Conservation (phyloP, 1,140 invertebrate genomes). For the Sarcophaga peregrina region DNA sequence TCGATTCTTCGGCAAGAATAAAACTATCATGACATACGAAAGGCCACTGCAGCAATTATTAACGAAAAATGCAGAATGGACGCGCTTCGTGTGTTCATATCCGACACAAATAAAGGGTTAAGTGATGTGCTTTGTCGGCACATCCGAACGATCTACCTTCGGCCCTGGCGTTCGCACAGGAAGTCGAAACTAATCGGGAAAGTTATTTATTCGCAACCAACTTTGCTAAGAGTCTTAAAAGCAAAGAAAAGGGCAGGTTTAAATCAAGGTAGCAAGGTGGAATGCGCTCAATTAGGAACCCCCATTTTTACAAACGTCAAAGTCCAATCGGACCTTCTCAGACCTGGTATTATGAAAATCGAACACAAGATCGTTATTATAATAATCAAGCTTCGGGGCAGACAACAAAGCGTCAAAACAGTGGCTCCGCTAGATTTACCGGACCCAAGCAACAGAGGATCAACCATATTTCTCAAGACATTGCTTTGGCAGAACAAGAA, state of each 20-base stretch:
- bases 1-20: constrained; percentile 28
- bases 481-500: constrained; percentile 1
- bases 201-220: not conserved
- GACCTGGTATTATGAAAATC: not conserved
- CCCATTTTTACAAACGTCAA: not conserved
- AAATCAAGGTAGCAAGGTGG: not conserved
- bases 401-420: not conserved
- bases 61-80: constrained; percentile 37
- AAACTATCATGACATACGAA: constrained; percentile 22
- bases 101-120: constrained; percentile 25
- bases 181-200: not conserved
- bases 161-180: not conserved
- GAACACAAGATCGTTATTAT: not conserved
- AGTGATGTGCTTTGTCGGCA: not conserved
- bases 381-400: not conserved
- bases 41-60: not conserved
- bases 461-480: constrained; percentile 29
- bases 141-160: not conserved
- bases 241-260: constrained; percentile 29
- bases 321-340: not conserved
- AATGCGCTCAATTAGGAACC: not conserved
- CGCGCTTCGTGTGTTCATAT: constrained; percentile 40
- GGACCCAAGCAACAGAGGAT: not conserved
- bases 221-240: constrained; percentile 3
- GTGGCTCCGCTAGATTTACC: not conserved